These are phyloP conservation scores for Lepidurus apus DNA, from an alignment of 1,140 invertebrate species.

Conservation along the genomic window DNA sequence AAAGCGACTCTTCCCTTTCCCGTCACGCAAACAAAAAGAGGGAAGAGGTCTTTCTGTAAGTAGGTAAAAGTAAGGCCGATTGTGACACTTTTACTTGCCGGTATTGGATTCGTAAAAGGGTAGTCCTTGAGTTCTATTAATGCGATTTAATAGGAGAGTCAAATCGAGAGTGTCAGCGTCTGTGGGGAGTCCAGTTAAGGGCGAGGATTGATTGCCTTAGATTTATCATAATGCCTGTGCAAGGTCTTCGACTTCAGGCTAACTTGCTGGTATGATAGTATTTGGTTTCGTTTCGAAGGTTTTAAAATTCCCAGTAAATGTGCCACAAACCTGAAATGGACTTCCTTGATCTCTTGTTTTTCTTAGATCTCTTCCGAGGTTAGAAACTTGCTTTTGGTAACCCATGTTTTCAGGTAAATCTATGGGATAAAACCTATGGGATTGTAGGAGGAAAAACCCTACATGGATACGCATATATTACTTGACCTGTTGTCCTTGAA, in stretches of 20 bases:
- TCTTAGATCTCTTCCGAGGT: too few relatives aligned
- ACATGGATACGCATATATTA: background rate
- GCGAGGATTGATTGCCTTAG: background rate
- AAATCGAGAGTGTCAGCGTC: too few relatives aligned
- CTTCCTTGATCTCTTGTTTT: too few relatives aligned
- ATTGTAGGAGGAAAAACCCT: background rate
- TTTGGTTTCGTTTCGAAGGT: too few relatives aligned
- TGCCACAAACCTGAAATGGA: too few relatives aligned
- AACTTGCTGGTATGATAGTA: too few relatives aligned
- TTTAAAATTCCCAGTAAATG: too few relatives aligned
- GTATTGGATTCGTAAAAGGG: background rate
- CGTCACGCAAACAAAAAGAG: background rate
- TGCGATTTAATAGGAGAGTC: too few relatives aligned
- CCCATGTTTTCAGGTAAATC: background rate
- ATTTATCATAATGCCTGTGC: too few relatives aligned
- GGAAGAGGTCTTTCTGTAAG: background rate
- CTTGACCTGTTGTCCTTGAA: background rate
- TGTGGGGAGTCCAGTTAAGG: background rate
- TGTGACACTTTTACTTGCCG: background rate
- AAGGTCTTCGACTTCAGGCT: too few relatives aligned
- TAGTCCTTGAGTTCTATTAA: background rate
- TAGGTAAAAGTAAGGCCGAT: background rate
- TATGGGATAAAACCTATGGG: background rate
- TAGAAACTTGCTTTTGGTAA: too few relatives aligned
- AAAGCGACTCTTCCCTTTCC: slow-evolving; percentile 12